Evolutionary conservation across 2,888 invertebrate genomes (phyloP), one percentile per base, ranked within the genome.

Genomic region (Andrena haemorrhoa): DNA sequence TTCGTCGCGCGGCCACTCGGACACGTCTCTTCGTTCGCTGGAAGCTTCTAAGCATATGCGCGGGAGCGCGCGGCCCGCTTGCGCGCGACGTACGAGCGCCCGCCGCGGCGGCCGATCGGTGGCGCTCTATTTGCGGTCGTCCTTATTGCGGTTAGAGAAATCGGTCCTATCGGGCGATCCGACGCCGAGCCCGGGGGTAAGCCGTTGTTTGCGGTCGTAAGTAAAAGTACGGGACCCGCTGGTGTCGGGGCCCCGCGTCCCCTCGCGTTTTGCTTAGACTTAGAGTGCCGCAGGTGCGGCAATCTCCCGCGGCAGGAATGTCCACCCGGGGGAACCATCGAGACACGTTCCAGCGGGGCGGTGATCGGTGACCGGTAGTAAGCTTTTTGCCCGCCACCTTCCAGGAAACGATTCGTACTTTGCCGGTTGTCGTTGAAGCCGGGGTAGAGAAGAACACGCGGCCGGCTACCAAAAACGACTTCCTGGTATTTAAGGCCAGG

Each of bases 141-240:
- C 65, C 79, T 76, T 70, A 78, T 70, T 79, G 79, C 64, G 79
- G 79, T 79, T 78, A 61, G 78, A 79, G 79, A 79, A 79, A 79
- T 79, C 79, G 70, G 51, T 70, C 51, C 70, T 71, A 78, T 77
- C 41, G 8, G 70, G 63, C 77, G 65, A 78, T 79, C 78, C 70
- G 60, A n/a, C 58, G 49, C 12, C 79, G 65, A 70, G 65, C 51
- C 64, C n/a, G 16, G n/a, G 33, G 68, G 47, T 56, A 58, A 78
- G 66, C 16, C 64, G 64, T 69, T 56, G 56, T 29, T 70, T 65
- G 70, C 70, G 51, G 49, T 64, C 51, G 58, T 79, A 79, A 79
- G 78, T 79, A 79, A 79, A 79, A 77, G 79, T 79, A 70, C 78
- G 1, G 26, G 20, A 4, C 26, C 41, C 47, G 10, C 31, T 47